Evolutionary conservation across 2,888 invertebrate species (phyloP).

Genomic region (Thereva nobilitata): DNA sequence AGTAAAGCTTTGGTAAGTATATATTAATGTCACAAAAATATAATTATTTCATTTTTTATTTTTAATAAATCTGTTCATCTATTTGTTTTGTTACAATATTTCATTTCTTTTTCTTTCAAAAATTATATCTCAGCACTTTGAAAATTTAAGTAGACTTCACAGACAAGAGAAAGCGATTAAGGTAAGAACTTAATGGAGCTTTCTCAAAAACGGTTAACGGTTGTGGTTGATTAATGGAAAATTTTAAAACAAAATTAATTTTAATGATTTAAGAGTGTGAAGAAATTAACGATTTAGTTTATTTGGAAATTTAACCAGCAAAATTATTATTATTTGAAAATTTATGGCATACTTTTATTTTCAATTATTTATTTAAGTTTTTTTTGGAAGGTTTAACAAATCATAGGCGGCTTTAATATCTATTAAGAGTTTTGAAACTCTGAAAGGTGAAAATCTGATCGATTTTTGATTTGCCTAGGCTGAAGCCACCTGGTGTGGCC

Average conservation of each 20-base stretch:
- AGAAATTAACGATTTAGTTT: too few species aligned
- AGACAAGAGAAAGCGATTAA: conserved; percentile 10
- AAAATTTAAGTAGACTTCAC: conserved; percentile 21
- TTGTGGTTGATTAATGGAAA: too few species aligned
- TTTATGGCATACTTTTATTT: too few species aligned
- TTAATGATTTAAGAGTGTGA: background rate
- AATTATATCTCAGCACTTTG: conserved; percentile 19
- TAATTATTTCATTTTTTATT: conserved; percentile 5
- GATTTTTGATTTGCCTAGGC: too few species aligned
- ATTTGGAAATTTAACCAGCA: too few species aligned
- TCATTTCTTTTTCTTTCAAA: background rate
- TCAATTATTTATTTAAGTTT: too few species aligned
- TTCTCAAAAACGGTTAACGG: background rate
- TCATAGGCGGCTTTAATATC: too few species aligned
- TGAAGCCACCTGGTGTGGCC: too few species aligned
- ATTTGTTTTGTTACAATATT: conserved; percentile 13
- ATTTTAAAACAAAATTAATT: background rate
- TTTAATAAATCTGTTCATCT: conserved; percentile 8
- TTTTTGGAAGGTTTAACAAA: too few species aligned
- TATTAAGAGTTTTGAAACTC: too few species aligned
- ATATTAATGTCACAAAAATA: background rate
- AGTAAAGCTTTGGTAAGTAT: conserved; percentile 69
- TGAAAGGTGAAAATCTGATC: too few species aligned
- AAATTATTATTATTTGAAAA: too few species aligned
- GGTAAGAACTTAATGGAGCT: conserved; percentile 15